phyloP scores from a whole-genome alignment of 2,888 invertebrate genomes.

The Nipponacmea schrenckii region DNA sequence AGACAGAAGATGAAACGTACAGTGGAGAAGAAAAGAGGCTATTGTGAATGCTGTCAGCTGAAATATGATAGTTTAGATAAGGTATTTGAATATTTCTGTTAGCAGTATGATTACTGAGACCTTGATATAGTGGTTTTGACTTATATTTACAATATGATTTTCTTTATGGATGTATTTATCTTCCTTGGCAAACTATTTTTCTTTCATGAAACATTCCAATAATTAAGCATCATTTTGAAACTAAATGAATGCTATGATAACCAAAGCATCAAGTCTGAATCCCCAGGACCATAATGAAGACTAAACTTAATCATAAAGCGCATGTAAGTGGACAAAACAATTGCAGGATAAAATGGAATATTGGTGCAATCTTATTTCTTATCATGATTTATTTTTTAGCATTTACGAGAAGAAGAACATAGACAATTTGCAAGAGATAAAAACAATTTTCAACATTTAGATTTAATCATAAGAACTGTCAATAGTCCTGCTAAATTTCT shows the following conservation, averaged over 20 bases:
- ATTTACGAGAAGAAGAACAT: constrained; percentile 52
- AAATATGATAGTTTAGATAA: constrained; percentile 60
- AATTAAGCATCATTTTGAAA: too few relatives aligned
- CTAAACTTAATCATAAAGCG: too few relatives aligned
- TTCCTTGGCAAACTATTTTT: too few relatives aligned
- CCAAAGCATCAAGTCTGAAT: too few relatives aligned
- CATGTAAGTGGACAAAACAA: too few relatives aligned
- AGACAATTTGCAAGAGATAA: constrained; percentile 52
- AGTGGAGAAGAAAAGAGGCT: constrained; percentile 53
- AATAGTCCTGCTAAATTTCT: constrained; percentile 49
- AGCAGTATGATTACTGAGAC: background rate
- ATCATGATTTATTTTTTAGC: constrained; percentile 39
- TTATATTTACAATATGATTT: too few relatives aligned
- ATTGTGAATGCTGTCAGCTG: constrained; percentile 61
- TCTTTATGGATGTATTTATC: too few relatives aligned
- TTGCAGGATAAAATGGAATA: too few relatives aligned
- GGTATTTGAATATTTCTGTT: constrained; percentile 37
- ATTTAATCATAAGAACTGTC: constrained; percentile 44
- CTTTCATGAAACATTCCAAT: too few relatives aligned
- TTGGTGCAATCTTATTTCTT: too few relatives aligned
- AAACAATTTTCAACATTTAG: constrained; percentile 50
- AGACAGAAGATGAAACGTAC: constrained; percentile 41
- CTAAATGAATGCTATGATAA: too few relatives aligned
- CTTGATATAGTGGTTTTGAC: background rate
- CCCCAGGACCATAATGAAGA: too few relatives aligned